A percentile compares a stretch with the other conserved stretches of the same genome.
Conservation (phyloP, 2,113 vertebrate genomes). For the Brachionichthys hirsutus region DNA sequence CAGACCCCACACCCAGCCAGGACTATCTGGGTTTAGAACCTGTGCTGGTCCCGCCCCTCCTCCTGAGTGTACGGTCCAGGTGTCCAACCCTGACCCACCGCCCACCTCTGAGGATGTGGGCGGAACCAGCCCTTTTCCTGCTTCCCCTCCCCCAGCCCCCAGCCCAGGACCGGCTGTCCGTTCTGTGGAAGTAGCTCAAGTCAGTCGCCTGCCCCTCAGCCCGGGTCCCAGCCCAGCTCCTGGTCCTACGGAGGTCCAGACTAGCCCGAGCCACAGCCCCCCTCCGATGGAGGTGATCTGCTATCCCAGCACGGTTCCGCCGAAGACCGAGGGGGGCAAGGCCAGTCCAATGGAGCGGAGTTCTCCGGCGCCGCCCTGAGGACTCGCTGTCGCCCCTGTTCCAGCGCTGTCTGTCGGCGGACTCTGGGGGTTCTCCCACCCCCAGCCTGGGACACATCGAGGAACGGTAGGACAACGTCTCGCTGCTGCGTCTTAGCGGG, state of each 20-base stretch:
- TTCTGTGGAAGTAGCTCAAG: slow-evolving; percentile 17
- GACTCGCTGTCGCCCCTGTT: slow-evolving; percentile 79
- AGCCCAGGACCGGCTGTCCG: slow-evolving; percentile 2
- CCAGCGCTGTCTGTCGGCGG: slow-evolving; percentile 83
- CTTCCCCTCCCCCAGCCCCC: neutral
- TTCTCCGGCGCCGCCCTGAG: slow-evolving; percentile 58
- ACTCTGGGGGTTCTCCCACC: slow-evolving; percentile 81
- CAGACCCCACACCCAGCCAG: neutral
- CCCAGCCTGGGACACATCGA: slow-evolving; percentile 85
- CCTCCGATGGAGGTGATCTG: slow-evolving; percentile 18
- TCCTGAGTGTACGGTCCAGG: neutral
- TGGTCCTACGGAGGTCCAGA: neutral
- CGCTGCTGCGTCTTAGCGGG: too few species aligned
- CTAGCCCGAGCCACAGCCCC: slow-evolving; percentile 68
- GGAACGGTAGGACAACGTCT: slow-evolving; percentile 86
- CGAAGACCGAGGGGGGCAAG: slow-evolving; percentile 22
- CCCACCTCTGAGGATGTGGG: slow-evolving; percentile 7
- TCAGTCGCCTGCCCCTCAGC: slow-evolving; percentile 42
- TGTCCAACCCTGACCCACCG: slow-evolving; percentile 8
- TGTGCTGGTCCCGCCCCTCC: neutral
- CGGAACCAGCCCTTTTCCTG: neutral
- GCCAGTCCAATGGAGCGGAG: slow-evolving; percentile 17
- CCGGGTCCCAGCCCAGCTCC: slow-evolving; percentile 37
- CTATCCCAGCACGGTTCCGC: slow-evolving; percentile 2
- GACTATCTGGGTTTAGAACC: slow-evolving; percentile 16